Conservation (phyloP, 2,113 vertebrate genomes). For the Craseonycteris thonglongyai region DNA sequence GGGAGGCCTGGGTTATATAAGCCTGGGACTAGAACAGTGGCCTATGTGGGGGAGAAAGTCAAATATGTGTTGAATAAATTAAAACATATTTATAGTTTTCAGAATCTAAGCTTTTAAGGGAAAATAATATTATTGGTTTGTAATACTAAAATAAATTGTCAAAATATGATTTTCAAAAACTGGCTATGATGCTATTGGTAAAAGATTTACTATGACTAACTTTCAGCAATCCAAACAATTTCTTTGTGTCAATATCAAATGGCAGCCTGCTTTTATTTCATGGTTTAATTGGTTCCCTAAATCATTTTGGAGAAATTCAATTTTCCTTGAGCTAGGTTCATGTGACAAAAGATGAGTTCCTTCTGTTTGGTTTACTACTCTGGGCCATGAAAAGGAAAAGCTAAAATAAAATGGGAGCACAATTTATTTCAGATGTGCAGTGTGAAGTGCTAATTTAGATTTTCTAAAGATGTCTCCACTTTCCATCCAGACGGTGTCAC, state of each 20-base stretch:
- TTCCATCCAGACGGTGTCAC: background rate
- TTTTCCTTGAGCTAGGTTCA: background rate
- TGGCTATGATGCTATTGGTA: background rate
- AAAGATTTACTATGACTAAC: background rate
- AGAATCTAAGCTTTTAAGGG: background rate
- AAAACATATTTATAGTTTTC: background rate
- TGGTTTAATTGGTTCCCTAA: background rate
- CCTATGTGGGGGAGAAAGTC: background rate
- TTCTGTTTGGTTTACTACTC: background rate
- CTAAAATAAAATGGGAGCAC: background rate
- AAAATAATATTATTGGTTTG: background rate
- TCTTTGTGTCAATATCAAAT: background rate
- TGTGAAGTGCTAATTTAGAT: background rate
- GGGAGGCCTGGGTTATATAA: background rate
- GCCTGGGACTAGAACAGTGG: background rate
- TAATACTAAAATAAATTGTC: background rate
- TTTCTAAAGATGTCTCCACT: background rate
- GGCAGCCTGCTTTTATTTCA: background rate
- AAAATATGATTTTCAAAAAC: background rate
- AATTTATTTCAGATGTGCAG: background rate
- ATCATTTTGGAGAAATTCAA: background rate
- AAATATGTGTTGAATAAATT: background rate
- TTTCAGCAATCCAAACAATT: background rate
- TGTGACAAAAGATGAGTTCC: background rate
- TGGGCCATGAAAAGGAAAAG: background rate